Percentiles rank a stretch among this genome's conserved stretches.
Evolutionary conservation across 53 echinoderm and acorn worm species (phyloP).

Genomic region (Paelopatides confundens): DNA sequence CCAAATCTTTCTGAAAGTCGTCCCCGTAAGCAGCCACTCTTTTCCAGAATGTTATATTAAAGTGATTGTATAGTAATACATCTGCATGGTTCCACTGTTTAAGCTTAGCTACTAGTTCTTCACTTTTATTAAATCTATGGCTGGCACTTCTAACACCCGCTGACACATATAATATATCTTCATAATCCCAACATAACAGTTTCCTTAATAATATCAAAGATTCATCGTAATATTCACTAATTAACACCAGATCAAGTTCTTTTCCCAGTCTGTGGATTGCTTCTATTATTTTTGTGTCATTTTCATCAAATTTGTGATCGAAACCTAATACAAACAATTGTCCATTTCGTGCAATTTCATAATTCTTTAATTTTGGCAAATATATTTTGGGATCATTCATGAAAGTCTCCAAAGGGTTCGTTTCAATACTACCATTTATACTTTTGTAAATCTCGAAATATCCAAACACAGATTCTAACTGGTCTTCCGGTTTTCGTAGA

Average conservation of each 20-base stretch:
- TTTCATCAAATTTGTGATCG: constrained; percentile 34
- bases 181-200: constrained; percentile 67
- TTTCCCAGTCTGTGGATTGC: constrained; percentile 40
- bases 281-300: constrained; percentile 12
- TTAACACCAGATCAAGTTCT: constrained; percentile 71
- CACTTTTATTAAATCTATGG: constrained; percentile 29
- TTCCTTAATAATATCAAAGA: constrained; percentile 66
- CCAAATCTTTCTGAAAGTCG: constrained; percentile 50
- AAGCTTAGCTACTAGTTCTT: constrained; percentile 29
- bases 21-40: constrained; percentile 64
- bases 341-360: too few relatives aligned
- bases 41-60: constrained; percentile 71
- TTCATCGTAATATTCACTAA: constrained; percentile 75
- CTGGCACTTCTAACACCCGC: constrained; percentile 60
- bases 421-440: too few relatives aligned
- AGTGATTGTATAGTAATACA: constrained; percentile 68
- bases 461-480: too few relatives aligned
- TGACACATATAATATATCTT: constrained; percentile 67
- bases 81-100: constrained; percentile 68
- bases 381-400: too few relatives aligned
- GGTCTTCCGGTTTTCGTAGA: too few relatives aligned
- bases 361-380: too few relatives aligned
- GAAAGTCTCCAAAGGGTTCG: too few relatives aligned
- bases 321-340: constrained; percentile 69
- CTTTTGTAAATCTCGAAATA: too few relatives aligned